Percentiles rank a stretch among this genome's conserved stretches.
Conservation (phyloP, 2,888 invertebrate genomes). For the Microctonus aethiopoides region DNA sequence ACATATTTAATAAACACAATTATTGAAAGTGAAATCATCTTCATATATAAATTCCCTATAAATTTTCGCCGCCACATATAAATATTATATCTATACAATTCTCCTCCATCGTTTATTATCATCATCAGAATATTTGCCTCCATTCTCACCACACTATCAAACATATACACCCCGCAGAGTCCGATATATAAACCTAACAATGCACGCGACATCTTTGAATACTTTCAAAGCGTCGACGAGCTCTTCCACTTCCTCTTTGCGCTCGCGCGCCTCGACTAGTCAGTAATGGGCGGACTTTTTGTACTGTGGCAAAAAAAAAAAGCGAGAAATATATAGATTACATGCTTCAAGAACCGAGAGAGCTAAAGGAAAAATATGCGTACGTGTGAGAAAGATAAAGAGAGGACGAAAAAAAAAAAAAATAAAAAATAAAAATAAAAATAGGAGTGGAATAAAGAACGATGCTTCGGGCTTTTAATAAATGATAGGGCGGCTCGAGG, state of each 20-base stretch:
- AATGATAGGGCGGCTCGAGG: slow-evolving; percentile 51
- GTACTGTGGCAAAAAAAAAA: slow-evolving; percentile 37
- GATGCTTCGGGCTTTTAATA: slow-evolving; percentile 52
- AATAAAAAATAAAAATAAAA: slow-evolving; percentile 21
- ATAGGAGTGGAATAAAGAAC: slow-evolving; percentile 32
- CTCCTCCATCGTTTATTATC: slow-evolving; percentile 31
- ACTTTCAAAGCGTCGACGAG: slow-evolving; percentile 40
- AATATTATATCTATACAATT: background rate
- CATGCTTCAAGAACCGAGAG: slow-evolving; percentile 10
- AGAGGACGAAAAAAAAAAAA: slow-evolving; percentile 2
- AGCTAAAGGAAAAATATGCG: slow-evolving; percentile 8
- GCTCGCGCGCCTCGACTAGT: slow-evolving; percentile 33
- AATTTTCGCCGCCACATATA: no score
- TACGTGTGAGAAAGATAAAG: slow-evolving; percentile 27
- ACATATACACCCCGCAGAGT: slow-evolving; percentile 15
- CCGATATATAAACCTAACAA: slow-evolving; percentile 48
- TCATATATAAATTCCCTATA: no score
- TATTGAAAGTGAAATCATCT: background rate
- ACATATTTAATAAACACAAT: background rate
- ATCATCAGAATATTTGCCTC: slow-evolving; percentile 19
- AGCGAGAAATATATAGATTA: slow-evolving; percentile 16
- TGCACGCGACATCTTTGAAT: slow-evolving; percentile 55
- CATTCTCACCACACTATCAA: background rate
- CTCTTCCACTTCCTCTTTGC: slow-evolving; percentile 30
- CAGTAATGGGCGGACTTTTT: slow-evolving; percentile 56